Conservation (phyloP, 2,113 vertebrate species). For the Odontesthes bonariensis region DNA sequence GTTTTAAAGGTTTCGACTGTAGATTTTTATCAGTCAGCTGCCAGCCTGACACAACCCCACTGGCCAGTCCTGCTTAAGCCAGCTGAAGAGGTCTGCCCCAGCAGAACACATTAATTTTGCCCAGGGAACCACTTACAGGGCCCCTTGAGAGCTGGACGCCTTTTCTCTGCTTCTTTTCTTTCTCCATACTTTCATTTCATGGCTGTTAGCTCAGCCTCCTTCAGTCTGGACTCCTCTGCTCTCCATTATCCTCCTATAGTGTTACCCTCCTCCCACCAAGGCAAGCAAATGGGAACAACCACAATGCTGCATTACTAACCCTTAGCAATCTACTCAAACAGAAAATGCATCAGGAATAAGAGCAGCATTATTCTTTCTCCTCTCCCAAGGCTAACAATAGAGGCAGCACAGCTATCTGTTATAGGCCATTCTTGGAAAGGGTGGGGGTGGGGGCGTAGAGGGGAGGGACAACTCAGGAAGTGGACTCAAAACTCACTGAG, state of each 20-base stretch:
- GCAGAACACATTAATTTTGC: slow-evolving; percentile 70
- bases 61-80: slow-evolving; percentile 43
- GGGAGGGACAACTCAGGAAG: neutral
- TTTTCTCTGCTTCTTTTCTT: slow-evolving; percentile 67
- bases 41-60: slow-evolving; percentile 9
- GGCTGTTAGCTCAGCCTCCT: slow-evolving; percentile 77
- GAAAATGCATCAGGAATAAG: slow-evolving; percentile 72
- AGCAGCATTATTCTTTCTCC: slow-evolving; percentile 61
- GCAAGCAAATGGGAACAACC: slow-evolving; percentile 68
- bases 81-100: slow-evolving; percentile 45
- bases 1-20: slow-evolving; percentile 37
- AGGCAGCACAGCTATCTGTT: slow-evolving; percentile 45
- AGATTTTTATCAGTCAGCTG: slow-evolving; percentile 51
- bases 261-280: slow-evolving; percentile 33
- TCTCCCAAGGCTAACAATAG: slow-evolving; percentile 67
- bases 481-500: slow-evolving; percentile 89
- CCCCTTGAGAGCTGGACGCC: slow-evolving; percentile 55
- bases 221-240: slow-evolving; percentile 60
- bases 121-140: slow-evolving; percentile 69
- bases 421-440: slow-evolving; percentile 39
- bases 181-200: slow-evolving; percentile 77
- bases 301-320: slow-evolving; percentile 73
- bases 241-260: slow-evolving; percentile 72
- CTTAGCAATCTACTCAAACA: slow-evolving; percentile 73
- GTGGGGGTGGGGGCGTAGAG: neutral